A percentile compares a stretch with the other conserved stretches of the same genome.
phyloP scores from a whole-genome alignment of 92 coral and sea anemone species.

The Zoanthus sansibaricus region DNA sequence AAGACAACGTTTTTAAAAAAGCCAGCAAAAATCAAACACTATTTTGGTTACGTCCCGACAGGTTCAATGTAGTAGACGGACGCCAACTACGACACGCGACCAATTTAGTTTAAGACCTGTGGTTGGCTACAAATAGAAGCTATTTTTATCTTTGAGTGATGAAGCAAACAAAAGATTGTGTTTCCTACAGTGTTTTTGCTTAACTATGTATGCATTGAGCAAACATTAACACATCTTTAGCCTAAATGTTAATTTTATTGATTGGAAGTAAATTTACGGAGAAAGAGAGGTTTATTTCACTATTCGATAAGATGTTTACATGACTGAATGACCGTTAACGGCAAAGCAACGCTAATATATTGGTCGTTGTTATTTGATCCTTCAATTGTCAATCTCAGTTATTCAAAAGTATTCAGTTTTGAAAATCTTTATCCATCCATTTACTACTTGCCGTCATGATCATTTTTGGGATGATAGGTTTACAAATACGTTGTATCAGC shows the following conservation, averaged over 20 bases:
- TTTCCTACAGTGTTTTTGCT: not conserved
- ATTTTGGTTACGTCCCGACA: slow-evolving; percentile 46
- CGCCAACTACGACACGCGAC: slow-evolving; percentile 87
- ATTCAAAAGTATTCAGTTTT: not conserved
- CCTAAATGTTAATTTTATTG: not conserved
- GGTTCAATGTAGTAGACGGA: slow-evolving; percentile 12
- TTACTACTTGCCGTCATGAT: not conserved
- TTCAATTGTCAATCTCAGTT: not conserved
- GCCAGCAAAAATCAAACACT: not conserved
- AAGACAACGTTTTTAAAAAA: not conserved
- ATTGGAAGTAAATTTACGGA: not conserved
- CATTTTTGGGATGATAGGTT: not conserved
- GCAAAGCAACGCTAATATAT: not conserved
- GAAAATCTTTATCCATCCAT: not conserved
- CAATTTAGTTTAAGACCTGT: slow-evolving; percentile 51
- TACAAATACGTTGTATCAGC: not conserved
- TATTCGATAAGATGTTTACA: not conserved
- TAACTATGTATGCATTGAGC: slow-evolving; percentile 8
- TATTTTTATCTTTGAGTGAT: slow-evolving; percentile 61
- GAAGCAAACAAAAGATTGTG: slow-evolving; percentile 34
- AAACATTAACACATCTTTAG: not conserved
- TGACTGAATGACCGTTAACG: slow-evolving; percentile 3
- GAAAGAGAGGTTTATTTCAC: not conserved
- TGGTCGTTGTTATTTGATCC: not conserved
- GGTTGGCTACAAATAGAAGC: slow-evolving; percentile 51